These are phyloP conservation scores for Nomada ferruginata DNA, from an alignment of 2,888 invertebrate genomes.

Conservation along the genomic window DNA sequence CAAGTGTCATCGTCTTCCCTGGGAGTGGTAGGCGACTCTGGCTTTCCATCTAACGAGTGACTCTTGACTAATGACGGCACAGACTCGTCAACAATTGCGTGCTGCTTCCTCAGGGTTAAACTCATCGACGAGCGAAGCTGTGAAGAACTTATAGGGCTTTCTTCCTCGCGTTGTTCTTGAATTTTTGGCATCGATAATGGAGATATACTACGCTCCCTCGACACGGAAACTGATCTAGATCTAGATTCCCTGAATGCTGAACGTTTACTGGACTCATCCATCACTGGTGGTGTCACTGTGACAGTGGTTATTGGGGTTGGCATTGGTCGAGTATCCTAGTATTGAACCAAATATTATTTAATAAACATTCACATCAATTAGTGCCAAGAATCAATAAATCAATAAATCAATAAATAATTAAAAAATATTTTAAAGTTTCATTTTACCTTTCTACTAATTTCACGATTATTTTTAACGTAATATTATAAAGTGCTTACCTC, in stretches of 20 bases:
- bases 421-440: not conserved
- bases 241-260: slow-evolving; percentile 57
- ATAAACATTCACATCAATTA: not conserved
- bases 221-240: slow-evolving; percentile 53
- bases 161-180: slow-evolving; percentile 49
- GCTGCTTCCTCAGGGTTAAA: slow-evolving; percentile 55
- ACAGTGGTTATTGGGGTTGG: slow-evolving; percentile 29
- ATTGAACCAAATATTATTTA: slow-evolving; percentile 6
- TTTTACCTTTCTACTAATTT: not conserved
- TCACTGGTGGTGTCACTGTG: slow-evolving; percentile 61
- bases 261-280: slow-evolving; percentile 70
- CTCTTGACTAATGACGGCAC: slow-evolving; percentile 1
- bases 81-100: slow-evolving; percentile 40
- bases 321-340: slow-evolving; percentile 35
- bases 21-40: slow-evolving; percentile 46
- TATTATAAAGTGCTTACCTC: slow-evolving; percentile 32
- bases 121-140: slow-evolving; percentile 27
- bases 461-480: not conserved
- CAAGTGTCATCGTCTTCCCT: slow-evolving; percentile 83
- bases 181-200: slow-evolving; percentile 65
- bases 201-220: slow-evolving; percentile 72
- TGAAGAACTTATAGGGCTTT: not conserved
- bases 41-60: slow-evolving; percentile 28
- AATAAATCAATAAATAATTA: too few relatives aligned
- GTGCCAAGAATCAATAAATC: too few relatives aligned